Base-by-base conservation (phyloP, 2,888 invertebrate genomes). In the Ditylenchus weischeri region DNA sequence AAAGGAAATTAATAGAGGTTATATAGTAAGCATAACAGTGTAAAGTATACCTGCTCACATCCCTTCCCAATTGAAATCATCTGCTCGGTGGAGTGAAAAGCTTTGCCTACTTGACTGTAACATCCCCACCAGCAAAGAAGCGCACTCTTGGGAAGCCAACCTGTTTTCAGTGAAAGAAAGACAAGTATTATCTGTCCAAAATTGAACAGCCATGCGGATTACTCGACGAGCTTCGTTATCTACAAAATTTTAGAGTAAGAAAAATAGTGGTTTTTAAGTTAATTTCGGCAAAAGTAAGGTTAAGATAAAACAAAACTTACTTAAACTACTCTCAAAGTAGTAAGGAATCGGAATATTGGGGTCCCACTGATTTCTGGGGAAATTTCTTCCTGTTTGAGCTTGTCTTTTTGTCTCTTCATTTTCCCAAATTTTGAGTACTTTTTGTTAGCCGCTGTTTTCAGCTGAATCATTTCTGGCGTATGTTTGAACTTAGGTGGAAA, bases 61-160 rank as follows among this genome's bases (percentile, higher is more conserved):
- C 79, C 78, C 10, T 65, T 57, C 35, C 81, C 81, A 11, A 82
- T 69, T 0, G 79, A 79, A n/a, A 82, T 65, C 10, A 78, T 77
- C 69, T 82, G 79, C 36, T 72, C 70, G 11, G 75, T 74, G 13
- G 49, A 35, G 57, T 54, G 57, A 23, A 54, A 65, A 49, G 75
- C 72, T 61, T 66, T 72, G 21, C 79, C 79, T 13, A 80, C 77
- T 49, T 78, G 77, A 35, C 77, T 78, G 68, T 74, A 79, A 60
- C 78, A 81, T 19, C 77, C 78, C 69, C 65, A 13, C 79, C 79
- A 13, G 65, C 64, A 70, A 78, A 78, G 61, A 79, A 70, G 8
- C 67, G 62, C n/a, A 79, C 59, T 19, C 63, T 66, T 8, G 70
- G 69, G 13, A 47, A 43, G 36, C 72, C 73, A 29, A 71, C 69